Base-by-base conservation (phyloP, 2,888 invertebrate genomes). In the Salticus scenicus region DNA sequence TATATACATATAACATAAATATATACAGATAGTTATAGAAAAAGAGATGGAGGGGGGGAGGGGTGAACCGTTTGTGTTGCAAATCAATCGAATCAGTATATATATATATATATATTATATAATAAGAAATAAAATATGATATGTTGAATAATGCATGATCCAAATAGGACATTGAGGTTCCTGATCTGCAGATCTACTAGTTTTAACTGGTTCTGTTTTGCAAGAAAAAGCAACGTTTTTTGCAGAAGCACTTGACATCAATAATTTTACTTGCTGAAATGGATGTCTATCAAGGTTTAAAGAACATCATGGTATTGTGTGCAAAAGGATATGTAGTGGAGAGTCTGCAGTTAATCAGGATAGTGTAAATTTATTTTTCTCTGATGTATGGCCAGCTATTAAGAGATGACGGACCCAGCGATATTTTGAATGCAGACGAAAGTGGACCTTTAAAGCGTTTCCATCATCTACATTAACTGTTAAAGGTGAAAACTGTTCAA, bases 271-370 rank as follows among this genome's bases (percentile, higher is more conserved):
- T 12, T 24, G 42, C 47, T 47, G 24, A 12, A 28, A 71, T 27
- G 47, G 71, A 33, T 71, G 28, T 42, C 47, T 71, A 1, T 47
- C 8, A 12, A 28, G 30, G 27, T 47, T 47, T 42, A 47, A 71
- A 20, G 28, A 28, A 27, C n/a, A 2, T 1, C 2, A n/a, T 47
- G 47, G n/a, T 17, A 42, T 71, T 10, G 30, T 47, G 8, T 42
- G 42, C 30, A 42, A 71, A 47, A 10, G 20, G 17, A 71, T 71
- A 27, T 71, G 47, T 28, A 28, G 71, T 8, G 47, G 47, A 47
- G 71, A 71, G 33, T 8, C 47, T 14, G 47, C 47, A 17, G n/a
- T 47, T 17, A n/a, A 47, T 47, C 47, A 47, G 47, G n/a, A 47
- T n/a, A 47, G 17, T 47, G 47, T 47, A n/a, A 17, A 47, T n/a